phyloP scores from a whole-genome alignment of 2,888 invertebrate species.

The Oscheius sp. region DNA sequence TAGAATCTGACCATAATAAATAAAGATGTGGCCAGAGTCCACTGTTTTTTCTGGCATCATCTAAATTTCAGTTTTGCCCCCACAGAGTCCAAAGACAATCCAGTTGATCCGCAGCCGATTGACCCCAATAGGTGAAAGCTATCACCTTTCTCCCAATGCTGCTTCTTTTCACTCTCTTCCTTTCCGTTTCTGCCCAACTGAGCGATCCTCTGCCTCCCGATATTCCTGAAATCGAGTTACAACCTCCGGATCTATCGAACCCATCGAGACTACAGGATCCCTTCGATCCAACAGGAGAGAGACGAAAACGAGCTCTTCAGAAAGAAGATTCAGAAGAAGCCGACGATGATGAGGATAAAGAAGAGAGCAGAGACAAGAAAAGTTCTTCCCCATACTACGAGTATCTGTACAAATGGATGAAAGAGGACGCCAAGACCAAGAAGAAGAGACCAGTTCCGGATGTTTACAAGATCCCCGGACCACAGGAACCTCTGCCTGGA shows the following conservation, averaged over 20 bases:
- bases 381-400: conserved; percentile 18
- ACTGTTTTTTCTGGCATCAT: too few relatives aligned
- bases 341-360: conserved; percentile 25
- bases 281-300: conserved; percentile 15
- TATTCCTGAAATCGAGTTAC: background rate
- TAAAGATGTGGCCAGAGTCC: background rate
- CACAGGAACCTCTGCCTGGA: conserved; percentile 65
- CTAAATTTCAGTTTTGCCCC: too few relatives aligned
- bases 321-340: conserved; percentile 1
- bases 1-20: background rate
- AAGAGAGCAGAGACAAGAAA: conserved; percentile 20
- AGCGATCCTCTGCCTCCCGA: background rate
- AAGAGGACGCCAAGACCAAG: conserved; percentile 48
- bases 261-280: background rate
- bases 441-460: conserved; percentile 47
- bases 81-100: too few relatives aligned
- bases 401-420: conserved; percentile 54
- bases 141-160: conserved; percentile 17
- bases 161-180: conserved; percentile 20
- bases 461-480: conserved; percentile 58
- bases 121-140: conserved; percentile 30
- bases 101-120: background rate
- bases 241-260: background rate
- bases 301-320: conserved; percentile 10
- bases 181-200: conserved; percentile 17